These are phyloP conservation scores for Scopus umbretta DNA, from an alignment of 2,113 vertebrate species.

Conservation along the genomic window DNA sequence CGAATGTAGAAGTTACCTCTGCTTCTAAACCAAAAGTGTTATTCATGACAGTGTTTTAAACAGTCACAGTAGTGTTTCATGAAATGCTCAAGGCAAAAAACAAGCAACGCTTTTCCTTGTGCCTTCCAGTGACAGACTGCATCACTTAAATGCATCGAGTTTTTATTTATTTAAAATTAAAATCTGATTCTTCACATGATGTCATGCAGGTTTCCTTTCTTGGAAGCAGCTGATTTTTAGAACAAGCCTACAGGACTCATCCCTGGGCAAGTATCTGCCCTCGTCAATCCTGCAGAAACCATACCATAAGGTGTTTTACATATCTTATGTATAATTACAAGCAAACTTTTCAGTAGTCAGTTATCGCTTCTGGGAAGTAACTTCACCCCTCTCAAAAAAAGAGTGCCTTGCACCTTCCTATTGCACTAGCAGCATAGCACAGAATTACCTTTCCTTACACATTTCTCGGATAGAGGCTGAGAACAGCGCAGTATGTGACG, in stretches of 20 bases:
- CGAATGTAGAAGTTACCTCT: background rate
- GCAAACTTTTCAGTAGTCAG: background rate
- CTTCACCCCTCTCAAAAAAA: background rate
- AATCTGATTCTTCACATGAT: background rate
- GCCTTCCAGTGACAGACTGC: background rate
- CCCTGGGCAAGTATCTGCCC: background rate
- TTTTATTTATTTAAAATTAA: background rate
- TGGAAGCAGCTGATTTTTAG: background rate
- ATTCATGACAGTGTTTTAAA: background rate
- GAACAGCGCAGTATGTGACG: background rate
- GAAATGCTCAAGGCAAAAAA: background rate
- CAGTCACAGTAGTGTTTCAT: background rate
- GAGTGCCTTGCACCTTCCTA: background rate
- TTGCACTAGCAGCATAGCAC: background rate
- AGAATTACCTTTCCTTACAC: fast-evolving
- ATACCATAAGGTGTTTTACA: background rate
- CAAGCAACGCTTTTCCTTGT: background rate
- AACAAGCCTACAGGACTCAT: background rate
- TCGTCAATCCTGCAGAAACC: background rate
- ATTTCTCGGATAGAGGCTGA: background rate
- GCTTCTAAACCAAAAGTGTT: background rate
- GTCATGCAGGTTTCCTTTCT: background rate
- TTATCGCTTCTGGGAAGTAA: background rate
- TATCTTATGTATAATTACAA: background rate
- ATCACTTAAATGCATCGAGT: background rate